Evolutionary conservation across 1,140 invertebrate genomes (phyloP).

Genomic region (Samia ricini): DNA sequence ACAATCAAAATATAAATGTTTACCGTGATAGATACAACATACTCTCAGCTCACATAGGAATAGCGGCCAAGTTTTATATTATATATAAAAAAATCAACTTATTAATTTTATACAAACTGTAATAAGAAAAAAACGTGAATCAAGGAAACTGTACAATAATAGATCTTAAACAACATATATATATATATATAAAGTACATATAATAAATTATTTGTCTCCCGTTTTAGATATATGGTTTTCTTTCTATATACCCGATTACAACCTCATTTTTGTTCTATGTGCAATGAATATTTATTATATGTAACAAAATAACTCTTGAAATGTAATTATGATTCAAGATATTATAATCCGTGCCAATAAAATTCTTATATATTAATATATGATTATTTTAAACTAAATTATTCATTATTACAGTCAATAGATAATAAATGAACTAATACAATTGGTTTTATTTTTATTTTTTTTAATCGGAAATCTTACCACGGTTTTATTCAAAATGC

Average conservation of each 20-base stretch:
- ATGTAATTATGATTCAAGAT: constrained; percentile 30
- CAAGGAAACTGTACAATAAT: constrained; percentile 30
- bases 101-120: constrained; percentile 51
- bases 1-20: constrained; percentile 68
- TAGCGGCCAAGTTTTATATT: constrained; percentile 44
- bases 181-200: constrained; percentile 5
- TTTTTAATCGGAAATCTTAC: neutral
- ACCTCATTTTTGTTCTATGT: constrained; percentile 75
- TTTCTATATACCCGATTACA: constrained; percentile 63
- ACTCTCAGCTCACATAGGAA: constrained; percentile 35
- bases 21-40: constrained; percentile 48
- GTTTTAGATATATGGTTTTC: too few relatives aligned
- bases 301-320: constrained; percentile 34
- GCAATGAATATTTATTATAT: constrained; percentile 44
- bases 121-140: constrained; percentile 47
- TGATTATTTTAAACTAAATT: constrained; percentile 1
- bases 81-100: too few relatives aligned
- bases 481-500: neutral
- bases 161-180: constrained; percentile 3
- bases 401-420: constrained; percentile 7
- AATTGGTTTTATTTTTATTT: neutral
- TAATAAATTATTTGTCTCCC: constrained; percentile 47
- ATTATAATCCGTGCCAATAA: constrained; percentile 39
- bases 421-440: constrained; percentile 1
- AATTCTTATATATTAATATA: constrained; percentile 29